Conservation (phyloP, 1,140 invertebrate species). For the Temnothorax longispinosus region DNA sequence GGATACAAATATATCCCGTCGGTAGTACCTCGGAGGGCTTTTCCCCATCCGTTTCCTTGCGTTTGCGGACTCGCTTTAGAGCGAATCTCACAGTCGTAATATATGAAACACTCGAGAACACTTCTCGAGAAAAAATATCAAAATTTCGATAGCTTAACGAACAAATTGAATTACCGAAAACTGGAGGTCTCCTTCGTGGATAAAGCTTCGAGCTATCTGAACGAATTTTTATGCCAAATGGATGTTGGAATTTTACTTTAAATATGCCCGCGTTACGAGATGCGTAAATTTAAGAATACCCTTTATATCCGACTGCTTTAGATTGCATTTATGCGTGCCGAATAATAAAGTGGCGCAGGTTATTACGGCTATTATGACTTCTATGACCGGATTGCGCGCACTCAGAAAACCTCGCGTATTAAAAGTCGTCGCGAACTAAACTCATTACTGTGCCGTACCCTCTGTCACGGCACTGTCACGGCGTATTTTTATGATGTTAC, state of each 20-base stretch:
- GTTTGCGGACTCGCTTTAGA: conserved; percentile 24
- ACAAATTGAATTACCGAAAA: too few relatives aligned
- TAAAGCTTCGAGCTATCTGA: not conserved
- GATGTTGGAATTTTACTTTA: not conserved
- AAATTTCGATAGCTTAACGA: not conserved
- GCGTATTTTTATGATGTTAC: conserved; percentile 39
- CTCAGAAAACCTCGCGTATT: not conserved
- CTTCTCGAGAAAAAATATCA: not conserved
- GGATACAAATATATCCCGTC: conserved; percentile 46
- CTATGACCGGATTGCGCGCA: not conserved
- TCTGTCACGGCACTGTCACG: not conserved
- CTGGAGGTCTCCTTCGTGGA: not conserved
- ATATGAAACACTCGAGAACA: not conserved
- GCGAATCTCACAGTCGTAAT: not conserved
- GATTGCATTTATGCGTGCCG: not conserved
- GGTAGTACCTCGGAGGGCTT: too few relatives aligned
- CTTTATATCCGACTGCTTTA: not conserved
- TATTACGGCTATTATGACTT: conserved; percentile 37
- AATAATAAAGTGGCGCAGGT: conserved; percentile 16
- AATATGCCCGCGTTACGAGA: too few relatives aligned
- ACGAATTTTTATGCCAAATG: not conserved
- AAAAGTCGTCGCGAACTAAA: conserved; percentile 35
- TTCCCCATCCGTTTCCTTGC: conserved; percentile 22
- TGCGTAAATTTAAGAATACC: not conserved
- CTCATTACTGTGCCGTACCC: conserved; percentile 27